Percentiles rank a stretch among this genome's conserved stretches.
Evolutionary conservation across 2,888 invertebrate genomes (phyloP).

Genomic region (Syritta pipiens): DNA sequence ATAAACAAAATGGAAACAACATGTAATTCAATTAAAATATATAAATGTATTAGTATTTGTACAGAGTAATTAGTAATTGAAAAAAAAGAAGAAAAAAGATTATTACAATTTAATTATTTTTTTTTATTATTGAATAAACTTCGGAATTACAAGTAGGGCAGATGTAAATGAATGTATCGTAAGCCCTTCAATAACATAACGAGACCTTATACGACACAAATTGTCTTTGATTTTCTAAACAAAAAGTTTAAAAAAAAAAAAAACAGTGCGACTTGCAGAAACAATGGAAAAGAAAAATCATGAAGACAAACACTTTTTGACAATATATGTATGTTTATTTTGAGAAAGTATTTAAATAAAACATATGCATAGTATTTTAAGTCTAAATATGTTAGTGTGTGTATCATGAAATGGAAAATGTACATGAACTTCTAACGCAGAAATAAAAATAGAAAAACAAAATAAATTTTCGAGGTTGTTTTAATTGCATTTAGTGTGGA

Average conservation of each 20-base stretch:
- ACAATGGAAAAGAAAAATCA: background rate
- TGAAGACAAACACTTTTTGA: slow-evolving; percentile 43
- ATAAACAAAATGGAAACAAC: background rate
- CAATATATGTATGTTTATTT: slow-evolving; percentile 48
- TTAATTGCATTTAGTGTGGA: too few relatives aligned
- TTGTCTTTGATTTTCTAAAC: slow-evolving; percentile 16
- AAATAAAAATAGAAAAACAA: slow-evolving; percentile 12
- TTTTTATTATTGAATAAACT: slow-evolving; percentile 13
- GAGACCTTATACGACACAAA: slow-evolving; percentile 23
- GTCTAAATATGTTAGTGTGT: slow-evolving; percentile 23
- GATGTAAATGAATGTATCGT: background rate
- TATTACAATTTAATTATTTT: slow-evolving; percentile 6
- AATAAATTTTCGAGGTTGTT: too few relatives aligned
- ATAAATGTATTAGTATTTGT: slow-evolving; percentile 37
- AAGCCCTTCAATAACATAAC: slow-evolving; percentile 7
- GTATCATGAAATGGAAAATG: slow-evolving; percentile 16
- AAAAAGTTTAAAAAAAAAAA: background rate
- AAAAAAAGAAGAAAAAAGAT: background rate
- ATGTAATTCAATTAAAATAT: slow-evolving; percentile 1
- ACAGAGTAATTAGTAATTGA: slow-evolving; percentile 21
- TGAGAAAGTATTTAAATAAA: slow-evolving; percentile 12
- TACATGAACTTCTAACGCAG: slow-evolving; percentile 29
- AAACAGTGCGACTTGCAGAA: slow-evolving; percentile 19
- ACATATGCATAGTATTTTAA: slow-evolving; percentile 31
- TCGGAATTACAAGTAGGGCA: slow-evolving; percentile 23